Base-by-base conservation (phyloP, 2,888 invertebrate species). In the Urechis unicinctus region DNA sequence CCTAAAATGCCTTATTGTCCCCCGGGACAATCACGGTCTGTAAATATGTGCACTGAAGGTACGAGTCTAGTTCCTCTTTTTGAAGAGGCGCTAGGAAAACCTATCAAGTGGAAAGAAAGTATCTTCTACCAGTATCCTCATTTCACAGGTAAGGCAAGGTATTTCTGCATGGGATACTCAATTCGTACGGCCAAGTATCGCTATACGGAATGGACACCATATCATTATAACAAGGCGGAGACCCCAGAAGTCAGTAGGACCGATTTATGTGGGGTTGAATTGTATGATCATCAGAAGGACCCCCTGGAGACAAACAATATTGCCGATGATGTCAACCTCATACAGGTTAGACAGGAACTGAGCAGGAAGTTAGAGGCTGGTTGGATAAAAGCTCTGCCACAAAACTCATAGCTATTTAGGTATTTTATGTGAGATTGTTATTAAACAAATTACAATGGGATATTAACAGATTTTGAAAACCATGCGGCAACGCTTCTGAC, bases 141-240 rank as follows among this genome's bases (percentile, higher is more conserved):
- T 71, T 84, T 88, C 70, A 91, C 92, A 9, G 82, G 81, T 50
- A 75, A 89, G 22, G 82, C 83, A 53, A 80, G 89, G 52, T 91
- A 91, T 42, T 85, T 82, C 71, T 85, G 89, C 58, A 93, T 93
- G 92, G 93, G 93, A 1, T 92, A 92, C 73, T 86, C 88, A 21
- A 80, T 92, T 61, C 83, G 86, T 71, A 89, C 88, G 3, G 73
- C 79, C 52, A 75, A 81, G 55, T 87, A 84, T 74, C 84, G 91
- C 56, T 93, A 90, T 71, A 90, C 88, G 0, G 85, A 88, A 73
- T 92, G 92, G 92, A 80, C 89, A n/a, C n/a, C n/a, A n/a, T n/a
- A n/a, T n/a, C n/a, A n/a, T n/a, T n/a, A n/a, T n/a, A n/a, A n/a
- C n/a, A n/a, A n/a, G n/a, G n/a, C n/a, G n/a, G n/a, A n/a, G n/a